Percentiles rank a stretch among this genome's conserved stretches.
These are phyloP conservation scores for Drosophila lutescens DNA, from an alignment of 2,888 invertebrate species.

Conservation along the genomic window DNA sequence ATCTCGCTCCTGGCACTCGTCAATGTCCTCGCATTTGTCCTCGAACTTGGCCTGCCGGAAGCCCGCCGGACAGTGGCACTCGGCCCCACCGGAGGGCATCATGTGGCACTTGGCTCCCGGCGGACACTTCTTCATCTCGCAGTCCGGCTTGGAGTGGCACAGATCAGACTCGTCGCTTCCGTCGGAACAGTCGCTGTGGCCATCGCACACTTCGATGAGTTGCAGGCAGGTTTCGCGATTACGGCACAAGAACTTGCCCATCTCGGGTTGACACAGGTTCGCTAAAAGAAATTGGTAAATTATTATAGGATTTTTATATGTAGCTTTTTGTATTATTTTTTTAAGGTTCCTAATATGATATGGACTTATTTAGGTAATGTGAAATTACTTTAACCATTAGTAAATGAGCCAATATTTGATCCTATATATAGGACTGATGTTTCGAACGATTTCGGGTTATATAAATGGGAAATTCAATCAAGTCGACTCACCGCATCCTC, in stretches of 20 bases:
- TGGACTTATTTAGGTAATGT: too few species aligned
- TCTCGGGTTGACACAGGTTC: constrained; percentile 85
- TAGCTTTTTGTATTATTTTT: too few species aligned
- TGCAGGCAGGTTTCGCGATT: constrained; percentile 86
- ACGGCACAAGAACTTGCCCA: constrained; percentile 85
- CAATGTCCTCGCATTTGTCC: constrained; percentile 85
- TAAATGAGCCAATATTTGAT: too few species aligned
- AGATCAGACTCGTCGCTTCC: constrained; percentile 86
- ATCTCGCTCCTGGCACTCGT: constrained; percentile 87
- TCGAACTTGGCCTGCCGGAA: constrained; percentile 64
- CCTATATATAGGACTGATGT: too few species aligned
- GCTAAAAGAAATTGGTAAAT: constrained; percentile 18
- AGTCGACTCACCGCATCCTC: constrained; percentile 85
- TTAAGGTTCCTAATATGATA: too few species aligned
- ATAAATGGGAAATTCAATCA: not conserved
- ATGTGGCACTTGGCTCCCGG: constrained; percentile 84
- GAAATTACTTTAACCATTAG: too few species aligned
- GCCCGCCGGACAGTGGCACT: constrained; percentile 87
- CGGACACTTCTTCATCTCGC: constrained; percentile 75
- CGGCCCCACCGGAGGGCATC: constrained; percentile 85
- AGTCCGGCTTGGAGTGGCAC: constrained; percentile 79
- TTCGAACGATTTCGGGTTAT: too few species aligned
- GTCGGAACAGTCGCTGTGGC: constrained; percentile 86
- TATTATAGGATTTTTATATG: too few species aligned
- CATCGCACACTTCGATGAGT: constrained; percentile 86